Evolutionary conservation across 2,113 vertebrate genomes (phyloP), one percentile per base, ranked within the genome.

Genomic region (Brachypodius melanocephalos): DNA sequence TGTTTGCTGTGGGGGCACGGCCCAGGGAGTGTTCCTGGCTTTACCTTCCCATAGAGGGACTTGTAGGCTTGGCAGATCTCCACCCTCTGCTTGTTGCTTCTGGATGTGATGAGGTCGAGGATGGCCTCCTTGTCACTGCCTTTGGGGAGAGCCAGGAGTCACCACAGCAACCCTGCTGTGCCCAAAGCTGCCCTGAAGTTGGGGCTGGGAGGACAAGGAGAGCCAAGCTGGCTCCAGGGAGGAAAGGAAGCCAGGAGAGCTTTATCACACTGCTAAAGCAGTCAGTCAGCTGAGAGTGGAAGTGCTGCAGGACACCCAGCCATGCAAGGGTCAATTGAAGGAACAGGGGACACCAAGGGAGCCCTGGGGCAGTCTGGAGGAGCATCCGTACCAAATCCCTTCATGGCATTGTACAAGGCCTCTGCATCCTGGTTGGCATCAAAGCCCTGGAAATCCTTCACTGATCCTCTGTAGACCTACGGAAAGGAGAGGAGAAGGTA

Each of bases 91-190:
- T 97, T 98, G 73, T 98, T 99, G 98, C 98, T 99, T 66, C 99
- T 98, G 85, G 98, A 98, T 0, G 98, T 98, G 95, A 99, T 98
- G 85, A 99, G 97, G 49, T 99, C 99, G 16, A 99, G 96, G 76
- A 99, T 99, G 96, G 99, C 97, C 20, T 99, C 98, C 97, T 99
- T 99, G 96, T 99, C 99, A 48, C 99, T 99, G 90, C 99, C 99
- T 99, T 95, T 8, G 61, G 75, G 59, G 48, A 95, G 25, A 88
- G 46, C 8, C 5, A 1, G 38, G 22, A 31, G 14, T 90, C 65
- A 16, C 40, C 42, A 28, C 10, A 59, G 58, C 38, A 62, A 90
- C 12, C 55, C 63, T 43, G 65, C 74, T 1, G 0, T 76, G 45
- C 74, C 68, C 73, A 71, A 34, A 45, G 54, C 38, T 62, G 40